Base-by-base conservation (phyloP, 2,113 vertebrate genomes). In the Sylvia atricapilla region DNA sequence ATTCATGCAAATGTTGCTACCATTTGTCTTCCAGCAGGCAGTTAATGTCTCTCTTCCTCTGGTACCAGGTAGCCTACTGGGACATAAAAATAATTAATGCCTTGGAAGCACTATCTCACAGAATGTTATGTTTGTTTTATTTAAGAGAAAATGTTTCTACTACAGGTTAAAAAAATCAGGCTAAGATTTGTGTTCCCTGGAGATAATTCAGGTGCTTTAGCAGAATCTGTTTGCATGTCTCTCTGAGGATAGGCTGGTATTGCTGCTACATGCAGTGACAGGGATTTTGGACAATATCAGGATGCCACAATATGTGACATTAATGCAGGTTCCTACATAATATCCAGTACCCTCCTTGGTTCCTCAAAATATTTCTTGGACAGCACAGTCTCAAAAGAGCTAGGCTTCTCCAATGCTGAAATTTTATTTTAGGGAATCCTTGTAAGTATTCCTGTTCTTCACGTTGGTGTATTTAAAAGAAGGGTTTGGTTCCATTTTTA, bases 11-110 rank as follows among this genome's bases (percentile, higher is more conserved):
- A 67, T 67, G 59, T 80, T 86, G 39, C 43, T 90, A 27, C 35
- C 20, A 23, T 90, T 81, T 92, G 43, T 93, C 76, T 96, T 90
- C 46, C 78, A 49, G 64, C 62, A 86, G n/a, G 43, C 49, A 93
- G 64, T 84, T 81, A 84, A 67, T 27, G 43, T 70, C 47, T 73
- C 15, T 84, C 10, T 89, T 82, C 35, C n/a, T 89, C 64, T 78
- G 28, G 50, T 86, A 50, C 9, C n/a, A 68, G 43, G 30, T 81
- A 81, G 27, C 43, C 86, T 89, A 55, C 30, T 63, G 64, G 64
- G 55, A 58, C 47, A 63, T 90, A 68, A 90, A 89, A 69, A 63
- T 84, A 86, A 85, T 87, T 76, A 87, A 84, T 77, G 46, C 9
- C 35, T 89, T 77, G 47, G 41, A 90, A 94, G 27, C 21, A 30